A percentile compares a stretch with the other conserved stretches of the same genome.
These are phyloP conservation scores for Labrus mixtus DNA, from an alignment of 2,113 vertebrate genomes.

Conservation along the genomic window DNA sequence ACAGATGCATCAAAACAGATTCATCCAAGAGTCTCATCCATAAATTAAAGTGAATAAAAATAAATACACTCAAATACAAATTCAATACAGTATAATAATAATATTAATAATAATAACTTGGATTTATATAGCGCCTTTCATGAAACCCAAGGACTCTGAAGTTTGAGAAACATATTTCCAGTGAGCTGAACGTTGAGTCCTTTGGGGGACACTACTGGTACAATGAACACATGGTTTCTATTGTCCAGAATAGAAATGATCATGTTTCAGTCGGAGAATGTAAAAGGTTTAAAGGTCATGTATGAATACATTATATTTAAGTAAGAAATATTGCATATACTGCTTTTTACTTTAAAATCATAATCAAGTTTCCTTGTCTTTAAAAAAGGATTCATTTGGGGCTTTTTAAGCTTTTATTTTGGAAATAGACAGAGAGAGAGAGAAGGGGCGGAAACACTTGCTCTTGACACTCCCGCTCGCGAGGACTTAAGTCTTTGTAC, in stretches of 20 bases:
- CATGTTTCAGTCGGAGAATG: neutral
- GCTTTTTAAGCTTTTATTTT: no score
- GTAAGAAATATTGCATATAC: no score
- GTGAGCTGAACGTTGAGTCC: neutral
- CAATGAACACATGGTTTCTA: neutral
- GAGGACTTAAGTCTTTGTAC: no score
- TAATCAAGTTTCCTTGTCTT: no score
- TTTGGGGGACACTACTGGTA: neutral
- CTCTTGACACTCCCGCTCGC: no score
- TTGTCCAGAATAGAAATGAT: neutral
- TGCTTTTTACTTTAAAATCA: no score
- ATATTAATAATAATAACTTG: no score
- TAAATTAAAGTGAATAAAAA: neutral
- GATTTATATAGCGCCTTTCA: no score
- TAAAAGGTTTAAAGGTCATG: neutral
- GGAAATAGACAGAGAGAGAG: no score
- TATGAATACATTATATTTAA: neutral
- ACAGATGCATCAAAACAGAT: conserved; percentile 11
- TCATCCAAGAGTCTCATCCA: neutral
- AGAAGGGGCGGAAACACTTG: no score
- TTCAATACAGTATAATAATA: neutral
- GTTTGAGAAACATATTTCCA: neutral
- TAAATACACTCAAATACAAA: neutral
- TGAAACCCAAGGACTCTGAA: no score
- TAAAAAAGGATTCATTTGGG: no score